Base-by-base conservation (phyloP, 2,888 invertebrate genomes). In the Capitulum mitella region DNA sequence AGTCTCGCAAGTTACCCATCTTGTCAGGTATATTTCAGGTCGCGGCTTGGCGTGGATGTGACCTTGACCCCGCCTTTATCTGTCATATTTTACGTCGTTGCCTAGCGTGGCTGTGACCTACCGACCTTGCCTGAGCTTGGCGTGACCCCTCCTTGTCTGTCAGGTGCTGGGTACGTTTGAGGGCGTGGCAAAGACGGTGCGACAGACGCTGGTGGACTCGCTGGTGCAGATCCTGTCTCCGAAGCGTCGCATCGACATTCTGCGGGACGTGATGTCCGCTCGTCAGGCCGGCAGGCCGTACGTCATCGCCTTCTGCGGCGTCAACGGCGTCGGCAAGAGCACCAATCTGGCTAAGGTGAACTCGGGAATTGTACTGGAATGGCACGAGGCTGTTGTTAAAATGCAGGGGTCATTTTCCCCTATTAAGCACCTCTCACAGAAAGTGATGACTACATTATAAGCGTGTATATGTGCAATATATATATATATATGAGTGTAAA, bases 271-370 rank as follows among this genome's bases (percentile, higher is more conserved):
- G 26, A 87, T 97, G 84, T 97, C 98, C 84, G 93, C 97, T 0
- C 92, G 92, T 84, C 84, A 85, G 77, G 89, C 91, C 78, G 89
- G 89, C n/a, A 88, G 92, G n/a, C 98, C 99, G 0, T 99, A 95
- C 85, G 92, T 95, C 16, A 93, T 98, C 89, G 90, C 95, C 0
- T 99, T 99, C 85, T 99, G 99, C 86, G 99, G 99, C 80, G 99
- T 95, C 1, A 99, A 99, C 86, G 99, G 99, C 29, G 99, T 99
- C 0, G 99, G 99, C 78, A 99, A 99, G 85, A 98, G 97, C 0
- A 99, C 99, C 3, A 99, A 99, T 88, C 88, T 99, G 78, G 98
- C 99, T 0, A 99, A 99, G 87, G 89, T 90, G 82, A 79, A n/a
- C n/a, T n/a, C n/a, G n/a, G n/a, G n/a, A n/a, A n/a, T n/a, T n/a